Evolutionary conservation across 2,888 invertebrate species (phyloP), one percentile per base, ranked within the genome.

Genomic region (Heliconius erato): DNA sequence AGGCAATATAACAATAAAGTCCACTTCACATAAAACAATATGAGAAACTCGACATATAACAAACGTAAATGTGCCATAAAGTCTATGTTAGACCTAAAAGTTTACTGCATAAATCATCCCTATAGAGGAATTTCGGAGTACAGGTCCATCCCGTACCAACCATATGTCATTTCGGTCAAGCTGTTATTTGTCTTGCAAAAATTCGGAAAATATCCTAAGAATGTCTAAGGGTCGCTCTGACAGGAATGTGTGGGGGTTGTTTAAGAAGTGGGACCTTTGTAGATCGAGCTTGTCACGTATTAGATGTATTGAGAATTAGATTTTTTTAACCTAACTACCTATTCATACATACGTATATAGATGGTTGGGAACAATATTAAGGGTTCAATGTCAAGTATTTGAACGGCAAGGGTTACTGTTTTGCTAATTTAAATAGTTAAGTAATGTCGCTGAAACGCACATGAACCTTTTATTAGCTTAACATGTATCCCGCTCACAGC

Each of bases 171-270:
- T 89, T 92, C 89, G 93, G 93, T 93, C 94, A 92, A 94, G 92
- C 91, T 91, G 93, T 90, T 91, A 94, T 95, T 93, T 93, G 94
- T 95, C 95, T 95, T 93, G 94, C 94, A 94, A 94, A 95, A 94
- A 95, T 95, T 94, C 92, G 90, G 91, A 87, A 88, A 91, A 90
- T 92, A 91, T 93, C 90, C 90, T 88, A 91, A 88, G 95, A 94
- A 94, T 94, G 94, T 88, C 90, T 83, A 86, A 85, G 86, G 85
- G 74, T 79, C 78, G 79, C 71, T 59, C 40, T 35, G 74, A 71
- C 74, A 72, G 85, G 87, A 85, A 86, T 85, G 86, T 83, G 85
- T 84, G 85, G 86, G 87, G 87, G 84, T 85, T 84, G 84, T 86
- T 86, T 85, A 74, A 84, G 80, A 84, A 83, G 79, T 82, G 77